These are phyloP conservation scores for Telmatochromis bifrenatus DNA, from an alignment of 2,113 vertebrate genomes.

Conservation along the genomic window DNA sequence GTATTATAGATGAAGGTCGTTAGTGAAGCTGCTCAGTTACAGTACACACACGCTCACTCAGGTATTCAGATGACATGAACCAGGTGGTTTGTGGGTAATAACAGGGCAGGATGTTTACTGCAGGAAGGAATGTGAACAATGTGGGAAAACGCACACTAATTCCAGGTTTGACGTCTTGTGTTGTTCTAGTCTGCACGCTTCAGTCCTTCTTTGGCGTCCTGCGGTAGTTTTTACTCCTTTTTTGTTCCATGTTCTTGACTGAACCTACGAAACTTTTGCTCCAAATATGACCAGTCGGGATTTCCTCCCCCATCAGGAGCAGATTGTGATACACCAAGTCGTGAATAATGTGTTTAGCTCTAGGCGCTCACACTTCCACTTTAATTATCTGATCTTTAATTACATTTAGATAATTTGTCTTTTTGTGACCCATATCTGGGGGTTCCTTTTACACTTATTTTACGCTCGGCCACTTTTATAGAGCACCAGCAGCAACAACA, in stretches of 20 bases:
- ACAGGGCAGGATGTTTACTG: conserved; percentile 41
- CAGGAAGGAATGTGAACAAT: conserved; percentile 42
- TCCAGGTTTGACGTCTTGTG: background rate
- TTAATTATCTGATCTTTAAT: background rate
- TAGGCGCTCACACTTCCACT: background rate
- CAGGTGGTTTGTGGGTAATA: conserved; percentile 59
- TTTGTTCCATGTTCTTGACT: background rate
- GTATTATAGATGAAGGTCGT: conserved; percentile 44
- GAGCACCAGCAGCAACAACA: background rate
- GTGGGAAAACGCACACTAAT: background rate
- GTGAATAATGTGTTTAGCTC: background rate
- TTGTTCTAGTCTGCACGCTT: background rate
- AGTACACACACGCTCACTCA: background rate
- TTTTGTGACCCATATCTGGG: background rate
- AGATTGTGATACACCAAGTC: background rate
- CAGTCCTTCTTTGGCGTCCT: background rate
- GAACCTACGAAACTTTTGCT: background rate
- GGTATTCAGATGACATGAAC: conserved; percentile 46
- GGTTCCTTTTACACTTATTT: background rate
- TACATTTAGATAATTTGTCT: background rate
- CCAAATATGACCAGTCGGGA: background rate
- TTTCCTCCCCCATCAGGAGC: background rate
- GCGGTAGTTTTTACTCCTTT: background rate
- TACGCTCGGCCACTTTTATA: background rate
- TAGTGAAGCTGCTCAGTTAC: conserved; percentile 15